Conservation (phyloP, 2,888 invertebrate species). For the Sesamia inferens region DNA sequence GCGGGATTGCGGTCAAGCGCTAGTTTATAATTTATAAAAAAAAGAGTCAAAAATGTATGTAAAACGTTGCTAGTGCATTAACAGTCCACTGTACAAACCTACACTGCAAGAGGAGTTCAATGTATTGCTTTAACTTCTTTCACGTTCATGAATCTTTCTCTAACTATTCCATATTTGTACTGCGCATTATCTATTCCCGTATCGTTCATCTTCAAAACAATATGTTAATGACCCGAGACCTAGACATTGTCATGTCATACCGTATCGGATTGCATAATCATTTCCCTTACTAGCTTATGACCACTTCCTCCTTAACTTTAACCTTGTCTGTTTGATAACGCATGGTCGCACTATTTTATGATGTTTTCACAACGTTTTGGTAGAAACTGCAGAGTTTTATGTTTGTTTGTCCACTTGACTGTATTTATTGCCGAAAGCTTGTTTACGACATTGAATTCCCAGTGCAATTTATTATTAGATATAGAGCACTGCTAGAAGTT, state of each 20-base stretch:
- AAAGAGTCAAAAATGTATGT: too few species aligned
- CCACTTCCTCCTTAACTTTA: conserved; percentile 60
- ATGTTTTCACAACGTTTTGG: conserved; percentile 16
- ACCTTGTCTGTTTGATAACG: conserved; percentile 53
- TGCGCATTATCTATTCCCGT: neutral
- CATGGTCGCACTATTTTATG: conserved; percentile 4
- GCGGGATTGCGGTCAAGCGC: too few species aligned
- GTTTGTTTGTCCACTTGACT: conserved; percentile 20
- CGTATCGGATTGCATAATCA: conserved; percentile 56
- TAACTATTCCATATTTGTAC: neutral
- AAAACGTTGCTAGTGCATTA: neutral
- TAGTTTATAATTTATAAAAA: too few species aligned
- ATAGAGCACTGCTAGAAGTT: neutral
- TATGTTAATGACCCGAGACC: conserved; percentile 34
- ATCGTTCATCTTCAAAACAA: conserved; percentile 36
- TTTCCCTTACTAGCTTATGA: conserved; percentile 43
- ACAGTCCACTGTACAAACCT: neutral
- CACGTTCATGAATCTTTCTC: neutral
- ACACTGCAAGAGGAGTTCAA: neutral
- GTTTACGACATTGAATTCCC: neutral
- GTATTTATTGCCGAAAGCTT: conserved; percentile 13
- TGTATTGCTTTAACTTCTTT: neutral
- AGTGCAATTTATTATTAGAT: neutral
- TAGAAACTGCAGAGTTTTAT: conserved; percentile 5
- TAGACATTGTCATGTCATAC: conserved; percentile 22